Evolutionary conservation across 2,113 vertebrate genomes (phyloP).

Genomic region (Ammodytes dubius): DNA sequence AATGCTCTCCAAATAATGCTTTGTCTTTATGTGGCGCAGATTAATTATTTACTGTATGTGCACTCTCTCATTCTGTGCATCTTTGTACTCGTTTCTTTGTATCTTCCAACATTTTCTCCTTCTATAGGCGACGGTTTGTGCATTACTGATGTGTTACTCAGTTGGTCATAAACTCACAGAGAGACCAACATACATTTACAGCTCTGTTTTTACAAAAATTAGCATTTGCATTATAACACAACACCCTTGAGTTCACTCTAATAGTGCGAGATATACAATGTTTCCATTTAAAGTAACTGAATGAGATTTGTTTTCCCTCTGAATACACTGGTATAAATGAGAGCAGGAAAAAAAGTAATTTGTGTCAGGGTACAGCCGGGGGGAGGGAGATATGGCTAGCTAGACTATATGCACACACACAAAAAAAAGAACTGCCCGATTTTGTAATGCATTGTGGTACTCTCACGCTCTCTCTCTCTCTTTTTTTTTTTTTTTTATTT

Average conservation of each 20-base stretch:
- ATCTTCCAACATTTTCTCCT: neutral
- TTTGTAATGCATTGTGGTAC: neutral
- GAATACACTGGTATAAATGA: neutral
- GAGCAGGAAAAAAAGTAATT: constrained; percentile 6
- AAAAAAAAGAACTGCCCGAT: neutral
- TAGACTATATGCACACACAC: neutral
- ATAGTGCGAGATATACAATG: neutral
- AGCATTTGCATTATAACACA: neutral
- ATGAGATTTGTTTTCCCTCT: neutral
- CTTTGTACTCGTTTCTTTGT: neutral
- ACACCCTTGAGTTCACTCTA: neutral
- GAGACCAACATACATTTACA: neutral
- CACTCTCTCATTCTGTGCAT: neutral
- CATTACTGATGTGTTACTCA: neutral
- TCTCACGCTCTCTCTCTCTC: constrained; percentile 23
- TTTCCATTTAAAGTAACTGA: neutral
- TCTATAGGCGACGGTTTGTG: neutral
- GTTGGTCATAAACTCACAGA: neutral
- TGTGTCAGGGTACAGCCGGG: neutral
- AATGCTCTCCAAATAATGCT: neutral
- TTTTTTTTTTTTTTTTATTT: neutral
- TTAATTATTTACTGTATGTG: neutral
- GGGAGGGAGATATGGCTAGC: neutral
- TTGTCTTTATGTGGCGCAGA: neutral
- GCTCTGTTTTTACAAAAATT: neutral